Conservation (phyloP, 1,140 invertebrate genomes). For the Philotrypesis tridentata region DNA sequence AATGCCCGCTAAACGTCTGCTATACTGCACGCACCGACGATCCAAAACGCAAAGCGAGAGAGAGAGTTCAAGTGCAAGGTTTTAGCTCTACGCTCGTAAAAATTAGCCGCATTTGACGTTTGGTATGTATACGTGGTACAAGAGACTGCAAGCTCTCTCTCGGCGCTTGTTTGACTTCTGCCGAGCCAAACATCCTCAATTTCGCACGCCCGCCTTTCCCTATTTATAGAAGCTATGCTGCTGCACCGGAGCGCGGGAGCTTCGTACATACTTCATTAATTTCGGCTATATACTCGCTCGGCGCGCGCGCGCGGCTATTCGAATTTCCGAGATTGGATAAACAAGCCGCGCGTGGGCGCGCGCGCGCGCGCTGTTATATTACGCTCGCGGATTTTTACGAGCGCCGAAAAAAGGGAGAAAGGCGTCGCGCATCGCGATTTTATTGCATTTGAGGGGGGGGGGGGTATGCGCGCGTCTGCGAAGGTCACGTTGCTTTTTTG, state of each 20-base stretch:
- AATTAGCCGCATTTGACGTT: too few species aligned
- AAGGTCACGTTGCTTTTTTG: not conserved
- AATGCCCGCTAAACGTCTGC: too few species aligned
- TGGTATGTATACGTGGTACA: too few species aligned
- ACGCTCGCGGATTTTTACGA: constrained; percentile 32
- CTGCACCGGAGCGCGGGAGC: too few species aligned
- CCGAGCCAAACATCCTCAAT: not conserved
- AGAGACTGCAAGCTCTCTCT: too few species aligned
- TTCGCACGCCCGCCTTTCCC: too few species aligned
- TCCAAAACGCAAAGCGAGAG: too few species aligned
- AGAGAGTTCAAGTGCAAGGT: constrained; percentile 44
- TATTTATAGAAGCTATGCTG: too few species aligned
- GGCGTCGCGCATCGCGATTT: constrained; percentile 18
- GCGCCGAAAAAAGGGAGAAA: not conserved
- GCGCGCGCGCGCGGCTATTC: not conserved
- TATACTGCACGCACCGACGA: too few species aligned
- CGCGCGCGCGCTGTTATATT: not conserved
- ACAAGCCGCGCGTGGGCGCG: not conserved
- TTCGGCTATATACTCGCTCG: not conserved
- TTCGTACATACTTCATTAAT: not conserved
- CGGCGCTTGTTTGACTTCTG: not conserved
- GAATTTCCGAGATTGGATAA: not conserved
- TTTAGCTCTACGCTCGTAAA: constrained; percentile 30
- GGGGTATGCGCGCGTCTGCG: not conserved
- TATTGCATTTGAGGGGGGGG: constrained; percentile 19